Conservation (phyloP, 2,888 invertebrate species). For the Kuschelorhynchus macadamiae region DNA sequence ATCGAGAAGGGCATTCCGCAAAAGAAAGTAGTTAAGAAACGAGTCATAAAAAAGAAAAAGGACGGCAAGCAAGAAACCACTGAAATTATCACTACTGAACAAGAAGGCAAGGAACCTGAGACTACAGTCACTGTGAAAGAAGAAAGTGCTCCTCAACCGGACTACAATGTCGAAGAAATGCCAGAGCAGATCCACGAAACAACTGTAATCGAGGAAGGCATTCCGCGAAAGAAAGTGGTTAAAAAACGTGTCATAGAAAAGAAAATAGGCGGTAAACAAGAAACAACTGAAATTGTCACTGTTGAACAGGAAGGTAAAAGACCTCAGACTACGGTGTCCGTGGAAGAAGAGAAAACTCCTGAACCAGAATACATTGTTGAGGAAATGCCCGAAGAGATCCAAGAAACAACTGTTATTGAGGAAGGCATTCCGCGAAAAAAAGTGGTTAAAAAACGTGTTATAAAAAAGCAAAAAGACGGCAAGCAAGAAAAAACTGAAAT, state of each 20-base stretch:
- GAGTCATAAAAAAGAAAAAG: too few relatives aligned
- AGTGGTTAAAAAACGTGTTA: slow-evolving; percentile 64
- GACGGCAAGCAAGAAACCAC: slow-evolving; percentile 60
- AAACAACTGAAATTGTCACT: slow-evolving; percentile 65
- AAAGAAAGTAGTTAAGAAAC: too few relatives aligned
- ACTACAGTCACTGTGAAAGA: slow-evolving; percentile 60
- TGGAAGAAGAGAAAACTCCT: slow-evolving; percentile 62
- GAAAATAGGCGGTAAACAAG: slow-evolving; percentile 65
- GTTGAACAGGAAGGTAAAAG: slow-evolving; percentile 68
- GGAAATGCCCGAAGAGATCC: slow-evolving; percentile 60
- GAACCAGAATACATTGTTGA: slow-evolving; percentile 56
- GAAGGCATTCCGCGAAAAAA: slow-evolving; percentile 56
- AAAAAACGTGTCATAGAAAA: slow-evolving; percentile 67
- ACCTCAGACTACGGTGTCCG: slow-evolving; percentile 63
- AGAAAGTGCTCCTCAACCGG: slow-evolving; percentile 51
- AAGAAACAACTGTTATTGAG: slow-evolving; percentile 62
- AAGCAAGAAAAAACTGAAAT: slow-evolving; percentile 67
- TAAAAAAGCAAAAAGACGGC: slow-evolving; percentile 65
- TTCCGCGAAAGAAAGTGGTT: slow-evolving; percentile 56
- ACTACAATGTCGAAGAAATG: slow-evolving; percentile 49
- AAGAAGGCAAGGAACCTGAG: slow-evolving; percentile 61
- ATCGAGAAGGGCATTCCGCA: too few relatives aligned
- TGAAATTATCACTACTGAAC: slow-evolving; percentile 63
- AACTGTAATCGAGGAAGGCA: slow-evolving; percentile 54
- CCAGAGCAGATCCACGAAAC: slow-evolving; percentile 55